Conservation (phyloP, 53 echinoderm and acorn worm genomes). For the Temnopleurus reevesii region DNA sequence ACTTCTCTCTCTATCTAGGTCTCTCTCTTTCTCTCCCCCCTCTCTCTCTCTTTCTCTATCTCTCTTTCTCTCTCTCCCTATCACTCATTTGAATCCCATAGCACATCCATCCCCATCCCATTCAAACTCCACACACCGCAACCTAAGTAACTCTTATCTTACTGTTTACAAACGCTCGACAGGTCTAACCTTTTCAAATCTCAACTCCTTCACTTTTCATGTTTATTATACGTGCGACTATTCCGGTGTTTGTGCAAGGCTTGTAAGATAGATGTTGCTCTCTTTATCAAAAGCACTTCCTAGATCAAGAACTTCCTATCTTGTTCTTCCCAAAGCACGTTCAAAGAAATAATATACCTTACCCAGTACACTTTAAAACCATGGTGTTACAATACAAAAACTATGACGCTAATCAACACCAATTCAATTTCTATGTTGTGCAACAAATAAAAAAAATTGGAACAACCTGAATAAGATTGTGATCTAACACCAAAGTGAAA, state of each 20-base stretch:
- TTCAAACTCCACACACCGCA: neutral
- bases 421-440: too few relatives aligned
- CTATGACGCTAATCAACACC: too few relatives aligned
- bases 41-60: neutral
- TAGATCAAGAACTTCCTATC: neutral
- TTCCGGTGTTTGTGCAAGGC: neutral
- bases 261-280: neutral
- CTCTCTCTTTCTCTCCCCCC: neutral
- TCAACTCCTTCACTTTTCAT: slow-evolving; percentile 1
- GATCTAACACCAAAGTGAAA: too few relatives aligned
- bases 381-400: too few relatives aligned
- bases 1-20: too few relatives aligned
- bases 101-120: neutral
- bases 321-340: neutral
- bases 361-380: too few relatives aligned
- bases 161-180: slow-evolving; percentile 41
- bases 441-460: too few relatives aligned
- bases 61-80: neutral
- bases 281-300: slow-evolving; percentile 12
- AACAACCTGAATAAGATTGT: too few relatives aligned
- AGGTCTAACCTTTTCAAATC: slow-evolving; percentile 9
- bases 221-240: slow-evolving; percentile 16
- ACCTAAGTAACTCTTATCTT: slow-evolving; percentile 18
- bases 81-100: neutral
- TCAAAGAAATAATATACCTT: neutral